phyloP scores from a whole-genome alignment of 2,888 invertebrate species.

The Zaprionus obscuricornis region DNA sequence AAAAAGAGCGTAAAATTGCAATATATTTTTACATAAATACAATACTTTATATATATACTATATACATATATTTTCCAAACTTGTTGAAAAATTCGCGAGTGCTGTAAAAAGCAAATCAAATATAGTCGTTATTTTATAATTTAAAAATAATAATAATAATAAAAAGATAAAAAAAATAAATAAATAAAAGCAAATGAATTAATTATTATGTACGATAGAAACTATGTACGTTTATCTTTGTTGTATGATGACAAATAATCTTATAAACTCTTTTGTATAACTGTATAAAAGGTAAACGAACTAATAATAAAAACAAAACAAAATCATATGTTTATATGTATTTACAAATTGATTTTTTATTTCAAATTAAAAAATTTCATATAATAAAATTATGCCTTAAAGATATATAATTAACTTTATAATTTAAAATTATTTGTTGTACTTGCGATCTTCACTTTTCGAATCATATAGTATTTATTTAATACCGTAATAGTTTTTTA shows the following conservation, averaged over 20 bases:
- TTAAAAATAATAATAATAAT: too few relatives aligned
- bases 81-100: conserved; percentile 52
- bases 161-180: too few relatives aligned
- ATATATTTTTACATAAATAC: conserved; percentile 38
- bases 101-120: conserved; percentile 74
- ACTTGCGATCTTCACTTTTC: too few relatives aligned
- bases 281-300: conserved; percentile 61
- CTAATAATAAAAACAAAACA: conserved; percentile 47
- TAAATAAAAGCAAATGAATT: conserved; percentile 38
- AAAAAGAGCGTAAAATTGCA: conserved; percentile 56
- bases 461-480: too few relatives aligned
- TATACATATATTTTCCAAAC: conserved; percentile 28
- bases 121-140: conserved; percentile 79
- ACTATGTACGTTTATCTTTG: too few relatives aligned
- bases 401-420: not conserved
- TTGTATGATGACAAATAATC: conserved; percentile 42
- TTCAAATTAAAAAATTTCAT: too few relatives aligned
- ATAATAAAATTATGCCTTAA: not conserved
- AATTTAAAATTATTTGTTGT: too few relatives aligned
- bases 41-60: conserved; percentile 11
- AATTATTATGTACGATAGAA: conserved; percentile 53
- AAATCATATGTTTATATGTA: conserved; percentile 41
- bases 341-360: conserved; percentile 1
- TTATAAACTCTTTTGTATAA: conserved; percentile 53
- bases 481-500: too few relatives aligned